These are phyloP conservation scores for Eulemur albifrons DNA, from an alignment of 2,797 vertebrate species.

Conservation along the genomic window DNA sequence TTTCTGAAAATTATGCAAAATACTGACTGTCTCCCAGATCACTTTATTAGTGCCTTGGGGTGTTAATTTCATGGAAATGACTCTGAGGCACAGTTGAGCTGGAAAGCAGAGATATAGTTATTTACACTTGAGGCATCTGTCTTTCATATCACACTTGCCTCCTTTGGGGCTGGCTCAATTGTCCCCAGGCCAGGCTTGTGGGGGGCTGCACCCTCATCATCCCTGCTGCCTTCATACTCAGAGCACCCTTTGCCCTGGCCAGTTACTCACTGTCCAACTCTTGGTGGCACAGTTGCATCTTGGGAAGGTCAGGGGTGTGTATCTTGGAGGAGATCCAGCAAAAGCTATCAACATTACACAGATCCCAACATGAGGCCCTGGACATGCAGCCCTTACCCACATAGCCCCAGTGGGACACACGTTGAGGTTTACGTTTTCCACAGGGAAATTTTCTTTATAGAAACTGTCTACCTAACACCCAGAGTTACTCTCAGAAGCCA, in stretches of 20 bases:
- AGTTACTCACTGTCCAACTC: background rate
- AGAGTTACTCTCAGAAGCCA: background rate
- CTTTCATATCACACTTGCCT: background rate
- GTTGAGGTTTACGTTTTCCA: background rate
- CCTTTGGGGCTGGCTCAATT: background rate
- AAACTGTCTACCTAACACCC: background rate
- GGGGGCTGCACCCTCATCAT: background rate
- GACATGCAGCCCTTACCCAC: background rate
- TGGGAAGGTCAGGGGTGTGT: background rate
- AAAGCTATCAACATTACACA: background rate
- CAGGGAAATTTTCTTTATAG: background rate
- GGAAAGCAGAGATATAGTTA: conserved; percentile 13
- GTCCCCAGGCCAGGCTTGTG: background rate
- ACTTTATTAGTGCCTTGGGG: conserved; percentile 32
- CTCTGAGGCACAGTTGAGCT: background rate
- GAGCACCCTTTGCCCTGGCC: background rate
- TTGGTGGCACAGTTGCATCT: background rate
- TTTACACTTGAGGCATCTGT: background rate
- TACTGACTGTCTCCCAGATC: conserved; percentile 14
- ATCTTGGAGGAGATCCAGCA: background rate
- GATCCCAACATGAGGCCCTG: background rate
- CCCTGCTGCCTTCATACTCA: background rate
- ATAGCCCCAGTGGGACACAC: background rate
- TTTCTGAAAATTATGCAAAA: conserved; percentile 70
- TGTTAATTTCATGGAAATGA: conserved; percentile 68